Evolutionary conservation across 2,888 invertebrate genomes (phyloP), one percentile per base, ranked within the genome.

Genomic region (Ctena decussata): DNA sequence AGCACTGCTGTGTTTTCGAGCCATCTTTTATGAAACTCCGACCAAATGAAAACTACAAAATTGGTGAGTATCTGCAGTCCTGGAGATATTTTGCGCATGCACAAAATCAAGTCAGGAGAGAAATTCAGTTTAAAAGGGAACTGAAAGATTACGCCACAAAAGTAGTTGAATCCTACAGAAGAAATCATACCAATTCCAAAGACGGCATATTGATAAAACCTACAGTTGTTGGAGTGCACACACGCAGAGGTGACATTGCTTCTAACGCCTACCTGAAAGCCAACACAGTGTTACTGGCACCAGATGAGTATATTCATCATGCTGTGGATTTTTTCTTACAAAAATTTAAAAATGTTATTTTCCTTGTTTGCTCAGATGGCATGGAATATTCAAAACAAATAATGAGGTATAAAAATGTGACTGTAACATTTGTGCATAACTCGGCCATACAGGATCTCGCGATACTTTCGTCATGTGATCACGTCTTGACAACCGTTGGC

Each of bases 351-450:
- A 71, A 80, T 53, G 74, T 87, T 8, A 77, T 87, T 15, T 87
- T 84, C 39, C 75, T 87, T n/a, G 86, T 87, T 6, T 87, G 86
- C 70, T 81, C 86, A 15, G 84, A 87, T 53, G 84, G 73, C 21
- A 81, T 87, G 44, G 70, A 72, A n/a, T 57, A 87, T 35, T 73
- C 84, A 0, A 73, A 80, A 30, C 27, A 69, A 44, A 39, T 82
- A 6, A 80, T 85, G 72, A 44, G 53, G 2, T 73, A 82, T 41
- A 73, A 30, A 73, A 79, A 85, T 24, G 65, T 77, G 24, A 76
- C 53, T 35, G 44, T n/a, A 27, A 49, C 6, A 41, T 74, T 24
- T 46, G 57, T 1, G 53, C 57, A n/a, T 72, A 80, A 32, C 53
- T 65, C 30, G 49, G 71, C 37, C 73, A 70, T 87, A 32, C 71